phyloP scores from a whole-genome alignment of 1,140 invertebrate genomes.

The Argopecten irradians region DNA sequence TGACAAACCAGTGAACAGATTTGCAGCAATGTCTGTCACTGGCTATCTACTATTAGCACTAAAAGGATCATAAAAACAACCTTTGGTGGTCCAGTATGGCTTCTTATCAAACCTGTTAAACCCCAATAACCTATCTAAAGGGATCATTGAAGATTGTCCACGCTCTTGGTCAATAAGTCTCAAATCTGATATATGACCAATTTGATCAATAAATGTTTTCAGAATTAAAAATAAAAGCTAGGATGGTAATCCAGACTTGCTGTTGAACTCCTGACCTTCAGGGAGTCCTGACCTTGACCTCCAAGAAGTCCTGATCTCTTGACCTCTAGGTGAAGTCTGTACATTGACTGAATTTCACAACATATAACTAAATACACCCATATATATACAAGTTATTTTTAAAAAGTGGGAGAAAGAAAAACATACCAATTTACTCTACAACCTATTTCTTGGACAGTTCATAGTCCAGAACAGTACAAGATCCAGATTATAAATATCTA shows the following conservation, averaged over 20 bases:
- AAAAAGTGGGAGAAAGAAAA: too few species aligned
- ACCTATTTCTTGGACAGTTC: too few species aligned
- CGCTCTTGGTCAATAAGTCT: neutral
- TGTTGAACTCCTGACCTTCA: neutral
- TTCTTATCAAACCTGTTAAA: neutral
- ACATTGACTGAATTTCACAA: too few species aligned
- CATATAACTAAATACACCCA: too few species aligned
- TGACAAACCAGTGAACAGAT: too few species aligned
- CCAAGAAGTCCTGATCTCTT: too few species aligned
- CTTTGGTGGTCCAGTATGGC: neutral
- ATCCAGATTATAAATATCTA: neutral
- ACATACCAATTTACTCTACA: neutral
- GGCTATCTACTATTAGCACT: too few species aligned
- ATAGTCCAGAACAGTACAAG: neutral
- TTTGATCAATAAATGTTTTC: neutral
- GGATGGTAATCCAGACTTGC: neutral
- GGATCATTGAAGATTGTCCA: neutral
- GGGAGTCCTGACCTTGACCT: neutral
- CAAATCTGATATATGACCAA: neutral
- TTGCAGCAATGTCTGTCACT: too few species aligned
- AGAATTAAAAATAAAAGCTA: neutral
- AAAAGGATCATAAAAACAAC: neutral
- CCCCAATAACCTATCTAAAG: neutral
- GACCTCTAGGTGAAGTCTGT: too few species aligned
- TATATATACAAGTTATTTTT: too few species aligned